phyloP scores from a whole-genome alignment of 2,888 invertebrate genomes.

The Mechanitis mazaeus region DNA sequence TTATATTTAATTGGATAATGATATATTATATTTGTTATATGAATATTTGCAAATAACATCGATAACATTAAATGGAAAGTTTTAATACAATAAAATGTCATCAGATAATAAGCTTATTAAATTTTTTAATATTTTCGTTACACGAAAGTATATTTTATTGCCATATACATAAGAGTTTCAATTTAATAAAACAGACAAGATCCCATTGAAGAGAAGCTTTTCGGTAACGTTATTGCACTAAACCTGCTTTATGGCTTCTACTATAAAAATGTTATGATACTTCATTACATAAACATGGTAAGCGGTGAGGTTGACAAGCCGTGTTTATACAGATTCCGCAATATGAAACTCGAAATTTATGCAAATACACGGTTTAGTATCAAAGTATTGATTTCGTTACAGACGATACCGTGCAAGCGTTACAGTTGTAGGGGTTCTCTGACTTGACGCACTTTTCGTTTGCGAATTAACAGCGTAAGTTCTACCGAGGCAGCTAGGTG shows the following conservation, averaged over 20 bases:
- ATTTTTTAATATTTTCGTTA: too few species aligned
- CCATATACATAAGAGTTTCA: constrained; percentile 4
- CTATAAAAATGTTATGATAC: constrained; percentile 67
- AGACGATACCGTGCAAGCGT: constrained; percentile 24
- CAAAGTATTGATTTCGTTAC: constrained; percentile 40
- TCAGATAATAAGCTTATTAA: too few species aligned
- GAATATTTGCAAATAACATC: too few species aligned
- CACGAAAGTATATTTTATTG: too few species aligned
- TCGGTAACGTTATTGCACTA: constrained; percentile 47
- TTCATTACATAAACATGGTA: constrained; percentile 56
- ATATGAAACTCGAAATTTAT: constrained; percentile 40
- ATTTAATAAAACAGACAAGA: constrained; percentile 29
- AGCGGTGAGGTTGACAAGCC: constrained; percentile 59
- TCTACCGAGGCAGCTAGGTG: constrained; percentile 17
- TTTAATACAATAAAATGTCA: too few species aligned
- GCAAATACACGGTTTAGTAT: constrained; percentile 44
- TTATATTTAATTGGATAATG: too few species aligned
- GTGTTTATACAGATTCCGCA: constrained; percentile 45
- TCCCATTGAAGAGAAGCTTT: constrained; percentile 39
- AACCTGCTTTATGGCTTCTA: constrained; percentile 53
- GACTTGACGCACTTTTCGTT: constrained; percentile 11
- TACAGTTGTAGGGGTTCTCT: constrained; percentile 25
- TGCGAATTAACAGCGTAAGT: constrained; percentile 15
- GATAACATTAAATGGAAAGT: too few species aligned
- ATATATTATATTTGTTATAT: too few species aligned